phyloP scores from a whole-genome alignment of 2,888 invertebrate genomes.

The Lepidonotus clava region DNA sequence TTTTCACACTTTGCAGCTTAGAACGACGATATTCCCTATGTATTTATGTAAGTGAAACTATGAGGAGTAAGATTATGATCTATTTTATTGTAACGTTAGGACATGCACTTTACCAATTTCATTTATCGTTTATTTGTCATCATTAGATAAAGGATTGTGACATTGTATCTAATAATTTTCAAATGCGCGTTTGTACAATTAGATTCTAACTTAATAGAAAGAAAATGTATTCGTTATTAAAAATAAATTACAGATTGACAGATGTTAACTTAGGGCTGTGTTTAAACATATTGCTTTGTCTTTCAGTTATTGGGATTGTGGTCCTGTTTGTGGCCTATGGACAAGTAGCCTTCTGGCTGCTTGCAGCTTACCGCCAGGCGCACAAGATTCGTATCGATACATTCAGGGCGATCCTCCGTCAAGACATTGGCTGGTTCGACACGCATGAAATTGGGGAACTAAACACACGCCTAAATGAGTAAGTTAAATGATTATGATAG shows the following conservation, averaged over 20 bases:
- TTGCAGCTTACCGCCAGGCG: conserved; percentile 81
- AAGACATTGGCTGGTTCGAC: conserved; percentile 80
- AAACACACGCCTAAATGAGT: conserved; percentile 77
- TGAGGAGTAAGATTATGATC: too few species aligned
- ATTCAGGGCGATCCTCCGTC: conserved; percentile 77
- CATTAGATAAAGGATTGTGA: too few species aligned
- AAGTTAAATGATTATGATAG: too few species aligned
- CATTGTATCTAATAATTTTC: too few species aligned
- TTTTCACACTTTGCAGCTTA: background rate
- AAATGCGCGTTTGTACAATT: too few species aligned
- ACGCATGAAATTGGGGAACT: conserved; percentile 76
- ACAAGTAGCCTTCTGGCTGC: conserved; percentile 80
- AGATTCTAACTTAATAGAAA: too few species aligned
- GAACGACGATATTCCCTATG: background rate
- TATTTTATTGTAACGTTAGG: too few species aligned
- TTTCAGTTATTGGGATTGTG: conserved; percentile 70
- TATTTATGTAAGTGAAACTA: too few species aligned
- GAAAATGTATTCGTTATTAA: too few species aligned
- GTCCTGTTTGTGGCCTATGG: conserved; percentile 76
- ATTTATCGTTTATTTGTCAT: too few species aligned
- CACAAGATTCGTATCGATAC: conserved; percentile 80
- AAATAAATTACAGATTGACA: too few species aligned
- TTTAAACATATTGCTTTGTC: background rate
- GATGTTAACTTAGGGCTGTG: background rate
- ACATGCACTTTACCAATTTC: too few species aligned